Percentiles rank a stretch among this genome's conserved stretches.
These are phyloP conservation scores for Chaetura pelagica DNA, from an alignment of 2,113 vertebrate species.

Conservation along the genomic window DNA sequence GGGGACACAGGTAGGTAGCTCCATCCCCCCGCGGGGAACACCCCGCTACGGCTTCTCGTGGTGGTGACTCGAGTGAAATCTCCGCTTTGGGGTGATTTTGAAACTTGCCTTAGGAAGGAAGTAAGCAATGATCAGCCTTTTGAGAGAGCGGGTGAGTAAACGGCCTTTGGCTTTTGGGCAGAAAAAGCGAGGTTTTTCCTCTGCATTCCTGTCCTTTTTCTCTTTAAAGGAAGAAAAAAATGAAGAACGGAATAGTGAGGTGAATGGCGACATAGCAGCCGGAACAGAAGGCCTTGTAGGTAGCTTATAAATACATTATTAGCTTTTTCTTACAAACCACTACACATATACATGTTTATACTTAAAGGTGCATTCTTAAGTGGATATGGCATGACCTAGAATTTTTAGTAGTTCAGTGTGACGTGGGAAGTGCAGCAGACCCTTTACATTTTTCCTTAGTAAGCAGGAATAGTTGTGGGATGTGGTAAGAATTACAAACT, in stretches of 20 bases:
- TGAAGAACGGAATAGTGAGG: fast-evolving
- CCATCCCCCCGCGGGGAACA: fast-evolving
- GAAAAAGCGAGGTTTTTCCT: background rate
- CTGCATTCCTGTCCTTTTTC: fast-evolving
- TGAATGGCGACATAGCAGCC: background rate
- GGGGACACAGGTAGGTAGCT: too few species aligned
- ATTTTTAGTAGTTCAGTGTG: background rate
- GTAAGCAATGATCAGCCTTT: fast-evolving
- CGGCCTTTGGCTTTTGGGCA: fast-evolving
- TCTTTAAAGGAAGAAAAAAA: background rate
- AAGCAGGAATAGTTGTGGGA: background rate
- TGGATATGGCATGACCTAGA: fast-evolving
- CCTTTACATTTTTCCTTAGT: background rate
- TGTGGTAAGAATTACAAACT: fast-evolving
- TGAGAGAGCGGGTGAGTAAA: fast-evolving
- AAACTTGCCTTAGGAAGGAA: fast-evolving
- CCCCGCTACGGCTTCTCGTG: fast-evolving
- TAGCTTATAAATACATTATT: background rate
- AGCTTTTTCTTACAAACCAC: background rate
- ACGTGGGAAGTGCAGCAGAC: background rate
- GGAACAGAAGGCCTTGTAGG: constrained; percentile 54
- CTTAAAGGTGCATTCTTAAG: fast-evolving
- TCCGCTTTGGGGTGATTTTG: fast-evolving
- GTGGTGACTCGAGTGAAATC: fast-evolving
- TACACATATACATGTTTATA: fast-evolving